These are phyloP conservation scores for Chlorocebus sabaeus DNA, from an alignment of 2,113 vertebrate species.

Conservation along the genomic window DNA sequence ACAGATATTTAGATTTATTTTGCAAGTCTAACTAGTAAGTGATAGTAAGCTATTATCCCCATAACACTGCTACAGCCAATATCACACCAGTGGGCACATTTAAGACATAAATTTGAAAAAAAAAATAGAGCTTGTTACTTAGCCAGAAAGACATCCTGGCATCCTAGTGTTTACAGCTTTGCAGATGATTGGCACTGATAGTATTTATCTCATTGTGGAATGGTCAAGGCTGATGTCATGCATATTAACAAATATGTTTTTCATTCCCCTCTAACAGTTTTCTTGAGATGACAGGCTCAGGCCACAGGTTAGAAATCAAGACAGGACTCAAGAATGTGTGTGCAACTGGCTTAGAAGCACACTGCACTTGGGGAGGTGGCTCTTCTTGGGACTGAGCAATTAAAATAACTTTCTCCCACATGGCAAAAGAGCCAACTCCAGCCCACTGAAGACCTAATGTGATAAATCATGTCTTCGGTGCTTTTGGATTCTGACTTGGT, in stretches of 20 bases:
- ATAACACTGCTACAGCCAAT: neutral
- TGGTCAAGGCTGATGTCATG: neutral
- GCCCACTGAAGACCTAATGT: neutral
- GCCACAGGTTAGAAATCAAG: conserved; percentile 27
- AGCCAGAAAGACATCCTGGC: neutral
- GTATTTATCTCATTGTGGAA: neutral
- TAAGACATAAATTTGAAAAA: conserved; percentile 26
- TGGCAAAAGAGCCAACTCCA: neutral
- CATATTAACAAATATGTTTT: conserved; percentile 30
- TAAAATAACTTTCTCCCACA: neutral
- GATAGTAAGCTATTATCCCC: neutral
- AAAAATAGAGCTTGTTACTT: neutral
- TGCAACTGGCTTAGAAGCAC: neutral
- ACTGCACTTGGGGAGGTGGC: neutral
- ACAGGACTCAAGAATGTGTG: neutral
- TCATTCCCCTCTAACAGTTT: neutral
- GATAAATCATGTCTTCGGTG: neutral
- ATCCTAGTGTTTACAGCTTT: neutral
- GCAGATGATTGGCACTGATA: neutral
- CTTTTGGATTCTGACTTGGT: neutral
- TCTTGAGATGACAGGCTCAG: conserved; percentile 6
- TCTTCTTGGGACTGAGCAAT: neutral
- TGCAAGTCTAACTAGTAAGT: neutral
- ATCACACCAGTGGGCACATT: neutral
- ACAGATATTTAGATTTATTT: neutral